Base-by-base conservation (phyloP, 2,113 vertebrate genomes). In the Neodon shergylaensis region DNA sequence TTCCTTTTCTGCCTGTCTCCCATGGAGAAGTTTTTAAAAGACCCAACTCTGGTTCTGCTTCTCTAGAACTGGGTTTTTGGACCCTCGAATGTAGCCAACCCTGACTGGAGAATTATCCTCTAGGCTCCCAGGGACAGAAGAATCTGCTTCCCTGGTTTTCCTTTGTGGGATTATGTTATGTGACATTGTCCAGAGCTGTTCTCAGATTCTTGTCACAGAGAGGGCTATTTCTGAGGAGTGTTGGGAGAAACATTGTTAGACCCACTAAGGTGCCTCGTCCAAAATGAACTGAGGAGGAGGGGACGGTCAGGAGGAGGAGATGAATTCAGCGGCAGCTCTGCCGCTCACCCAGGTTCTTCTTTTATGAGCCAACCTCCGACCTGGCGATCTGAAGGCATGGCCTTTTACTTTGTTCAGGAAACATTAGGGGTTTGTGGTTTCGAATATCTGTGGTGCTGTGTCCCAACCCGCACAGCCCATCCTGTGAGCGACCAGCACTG, bases 401-500 rank as follows among this genome's bases (percentile, higher is more conserved):
- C 63, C 83, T 93, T 91, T 88, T 39, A 85, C 89, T 96, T 97
- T 81, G 66, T 70, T 85, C 47, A 88, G 91, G 78, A 94, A 96
- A 63, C 91, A 73, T 91, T 87, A 90, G 92, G 95, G 86, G 92
- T 92, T 42, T 84, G 94, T 81, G 93, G 95, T 95, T 97, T 95
- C 74, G 68, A 77, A 93, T 92, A 84, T 91, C 94, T 73, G 42
- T 16, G 0, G 92, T 78, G 77, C 47, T 54, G 0, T 47, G 47
- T 91, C 96, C 96, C 96, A 97, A 95, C 76, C 85, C 68, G 81
- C 76, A 94, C 3, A 93, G 92, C 84, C 83, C 87, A 77, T 90
- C 91, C 73, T 90, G 79, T 33, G 36, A 74, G 54, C 91, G 65
- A 72, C 77, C 2, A 12, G 47, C 65, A 81, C 77, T 87, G 73